A percentile compares a stretch with the other conserved stretches of the same genome.
phyloP scores from a whole-genome alignment of 2,888 invertebrate species.

The Eledona agricola region DNA sequence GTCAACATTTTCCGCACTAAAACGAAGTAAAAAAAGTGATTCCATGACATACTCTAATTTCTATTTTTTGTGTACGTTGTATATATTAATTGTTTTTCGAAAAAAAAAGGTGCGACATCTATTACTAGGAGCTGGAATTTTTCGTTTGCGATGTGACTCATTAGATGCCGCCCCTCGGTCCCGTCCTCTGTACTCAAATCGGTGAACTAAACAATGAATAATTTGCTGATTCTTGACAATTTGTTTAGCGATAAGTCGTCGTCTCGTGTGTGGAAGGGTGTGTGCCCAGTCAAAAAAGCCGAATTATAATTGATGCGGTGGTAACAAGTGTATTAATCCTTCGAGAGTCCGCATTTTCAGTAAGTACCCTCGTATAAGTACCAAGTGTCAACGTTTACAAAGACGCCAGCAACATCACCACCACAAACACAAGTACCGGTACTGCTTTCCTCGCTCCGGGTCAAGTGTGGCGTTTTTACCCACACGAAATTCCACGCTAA shows the following conservation, averaged over 20 bases:
- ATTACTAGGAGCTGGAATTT: no score
- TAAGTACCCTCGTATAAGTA: conserved; percentile 41
- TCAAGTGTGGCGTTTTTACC: conserved; percentile 26
- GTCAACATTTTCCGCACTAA: no score
- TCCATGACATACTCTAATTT: no score
- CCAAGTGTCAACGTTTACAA: conserved; percentile 36
- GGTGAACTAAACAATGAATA: conserved; percentile 32
- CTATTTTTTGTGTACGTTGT: no score
- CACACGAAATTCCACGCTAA: conserved; percentile 10
- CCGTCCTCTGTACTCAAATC: conserved; percentile 10
- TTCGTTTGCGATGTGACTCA: background rate
- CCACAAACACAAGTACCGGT: conserved; percentile 32
- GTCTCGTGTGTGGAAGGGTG: conserved; percentile 53
- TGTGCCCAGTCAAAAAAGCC: conserved; percentile 52
- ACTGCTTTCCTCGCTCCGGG: conserved; percentile 22
- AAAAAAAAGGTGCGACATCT: no score
- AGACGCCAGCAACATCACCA: conserved; percentile 43
- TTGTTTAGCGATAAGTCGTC: conserved; percentile 51
- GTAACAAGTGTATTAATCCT: conserved; percentile 48
- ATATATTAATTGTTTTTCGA: no score
- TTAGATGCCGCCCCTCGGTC: conserved; percentile 1
- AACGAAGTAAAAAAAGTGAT: no score
- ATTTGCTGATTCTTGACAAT: conserved; percentile 50
- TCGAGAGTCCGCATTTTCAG: conserved; percentile 44
- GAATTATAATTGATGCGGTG: conserved; percentile 55